These are phyloP conservation scores for Melanotaenia boesemani DNA, from an alignment of 2,797 vertebrate genomes.

Conservation along the genomic window DNA sequence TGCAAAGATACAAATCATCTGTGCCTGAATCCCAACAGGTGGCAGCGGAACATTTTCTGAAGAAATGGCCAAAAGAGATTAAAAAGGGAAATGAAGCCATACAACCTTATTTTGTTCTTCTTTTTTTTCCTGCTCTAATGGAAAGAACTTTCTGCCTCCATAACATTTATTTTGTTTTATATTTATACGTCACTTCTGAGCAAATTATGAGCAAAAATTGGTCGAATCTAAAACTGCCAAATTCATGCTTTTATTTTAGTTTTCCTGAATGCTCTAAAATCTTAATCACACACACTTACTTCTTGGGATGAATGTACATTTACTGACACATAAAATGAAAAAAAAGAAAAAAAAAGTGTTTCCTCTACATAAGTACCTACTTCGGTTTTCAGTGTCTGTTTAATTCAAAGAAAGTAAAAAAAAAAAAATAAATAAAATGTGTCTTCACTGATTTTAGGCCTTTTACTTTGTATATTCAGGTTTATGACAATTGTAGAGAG, in stretches of 20 bases:
- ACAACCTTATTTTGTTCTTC: background rate
- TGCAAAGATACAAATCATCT: constrained; percentile 41
- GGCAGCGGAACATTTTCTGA: constrained; percentile 44
- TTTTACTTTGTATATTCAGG: too few relatives aligned
- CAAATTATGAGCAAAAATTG: constrained; percentile 3
- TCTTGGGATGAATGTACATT: constrained; percentile 14
- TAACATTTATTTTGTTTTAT: constrained; percentile 6
- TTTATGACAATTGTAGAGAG: too few relatives aligned
- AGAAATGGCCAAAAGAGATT: constrained; percentile 29
- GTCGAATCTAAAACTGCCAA: constrained; percentile 11
- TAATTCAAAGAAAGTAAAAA: too few relatives aligned
- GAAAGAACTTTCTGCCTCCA: background rate
- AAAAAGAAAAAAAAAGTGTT: too few relatives aligned
- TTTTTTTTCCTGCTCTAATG: background rate
- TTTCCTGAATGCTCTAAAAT: constrained; percentile 27
- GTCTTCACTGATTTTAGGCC: too few relatives aligned
- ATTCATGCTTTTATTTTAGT: constrained; percentile 25
- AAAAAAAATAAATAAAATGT: too few relatives aligned
- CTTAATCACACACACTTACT: constrained; percentile 48
- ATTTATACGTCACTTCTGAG: background rate
- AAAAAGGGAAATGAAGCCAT: constrained; percentile 2
- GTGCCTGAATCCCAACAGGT: constrained; percentile 55
- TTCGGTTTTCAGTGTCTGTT: too few relatives aligned
- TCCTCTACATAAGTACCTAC: too few relatives aligned
- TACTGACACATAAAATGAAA: constrained; percentile 28